These are phyloP conservation scores for Drosophila sp. DNA, from an alignment of 1,140 invertebrate genomes.

Conservation along the genomic window DNA sequence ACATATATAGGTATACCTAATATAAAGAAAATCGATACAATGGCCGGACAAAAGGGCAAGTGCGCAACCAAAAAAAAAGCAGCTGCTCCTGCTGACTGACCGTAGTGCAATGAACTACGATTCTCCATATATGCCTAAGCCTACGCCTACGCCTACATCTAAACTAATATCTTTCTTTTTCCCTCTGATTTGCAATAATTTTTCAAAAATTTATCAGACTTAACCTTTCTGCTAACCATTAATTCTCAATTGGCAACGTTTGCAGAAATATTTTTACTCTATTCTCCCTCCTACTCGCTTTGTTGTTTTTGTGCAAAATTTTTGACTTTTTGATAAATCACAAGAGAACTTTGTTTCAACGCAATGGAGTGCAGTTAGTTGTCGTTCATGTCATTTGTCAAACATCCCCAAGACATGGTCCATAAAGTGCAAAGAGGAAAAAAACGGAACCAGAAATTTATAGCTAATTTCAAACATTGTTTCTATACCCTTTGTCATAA, in stretches of 20 bases:
- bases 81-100: slow-evolving; percentile 15
- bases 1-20: slow-evolving; percentile 51
- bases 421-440: neutral
- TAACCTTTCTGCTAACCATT: slow-evolving; percentile 49
- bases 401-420: slow-evolving; percentile 36
- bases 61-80: slow-evolving; percentile 28
- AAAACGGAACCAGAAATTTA: neutral
- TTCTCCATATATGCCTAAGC: neutral
- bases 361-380: slow-evolving; percentile 29
- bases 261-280: slow-evolving; percentile 41
- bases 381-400: slow-evolving; percentile 66
- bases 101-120: slow-evolving; percentile 16
- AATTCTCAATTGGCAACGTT: slow-evolving; percentile 58
- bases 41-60: slow-evolving; percentile 55
- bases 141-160: neutral
- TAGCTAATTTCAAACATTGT: neutral
- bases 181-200: slow-evolving; percentile 13
- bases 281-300: neutral
- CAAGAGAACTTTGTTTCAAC: slow-evolving; percentile 33
- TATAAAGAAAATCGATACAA: slow-evolving; percentile 27
- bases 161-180: slow-evolving; percentile 34
- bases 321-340: slow-evolving; percentile 73
- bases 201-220: slow-evolving; percentile 20
- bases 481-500: neutral
- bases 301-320: slow-evolving; percentile 27